A percentile compares a stretch with the other conserved stretches of the same genome.
phyloP scores from a whole-genome alignment of 2,113 vertebrate genomes.

The Pollachius pollachius region DNA sequence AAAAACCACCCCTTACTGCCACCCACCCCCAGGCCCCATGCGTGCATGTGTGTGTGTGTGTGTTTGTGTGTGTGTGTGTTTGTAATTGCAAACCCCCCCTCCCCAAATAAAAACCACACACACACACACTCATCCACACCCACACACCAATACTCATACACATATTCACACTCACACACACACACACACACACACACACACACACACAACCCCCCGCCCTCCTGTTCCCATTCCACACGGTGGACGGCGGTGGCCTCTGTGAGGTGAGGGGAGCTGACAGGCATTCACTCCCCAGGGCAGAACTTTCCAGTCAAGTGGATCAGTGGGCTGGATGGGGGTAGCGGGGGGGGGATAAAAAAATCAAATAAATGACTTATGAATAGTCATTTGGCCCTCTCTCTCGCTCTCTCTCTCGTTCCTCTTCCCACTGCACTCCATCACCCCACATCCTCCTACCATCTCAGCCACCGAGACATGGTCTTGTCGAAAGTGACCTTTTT shows the following conservation, averaged over 20 bases:
- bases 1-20: constrained; percentile 56
- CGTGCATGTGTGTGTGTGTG: constrained; percentile 84
- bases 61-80: too few relatives aligned
- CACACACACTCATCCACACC: too few relatives aligned
- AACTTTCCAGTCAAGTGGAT: constrained; percentile 95
- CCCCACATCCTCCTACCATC: constrained; percentile 64
- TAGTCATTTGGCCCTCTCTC: constrained; percentile 82
- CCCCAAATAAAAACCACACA: too few relatives aligned
- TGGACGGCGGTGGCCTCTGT: constrained; percentile 82
- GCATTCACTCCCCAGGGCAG: constrained; percentile 85
- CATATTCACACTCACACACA: too few relatives aligned
- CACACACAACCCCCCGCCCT: neutral
- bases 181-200: neutral
- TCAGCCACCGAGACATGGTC: neutral
- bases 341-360: constrained; percentile 65
- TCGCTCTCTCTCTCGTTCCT: constrained; percentile 18
- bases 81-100: too few relatives aligned
- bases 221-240: constrained; percentile 82
- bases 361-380: constrained; percentile 87
- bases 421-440: constrained; percentile 22
- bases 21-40: constrained; percentile 80
- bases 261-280: constrained; percentile 97
- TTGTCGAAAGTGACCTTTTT: neutral
- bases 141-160: too few relatives aligned
- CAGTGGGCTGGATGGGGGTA: constrained; percentile 56